A percentile compares a stretch with the other conserved stretches of the same genome.
phyloP scores from a whole-genome alignment of 2,888 invertebrate genomes.

The Erebia palarica region DNA sequence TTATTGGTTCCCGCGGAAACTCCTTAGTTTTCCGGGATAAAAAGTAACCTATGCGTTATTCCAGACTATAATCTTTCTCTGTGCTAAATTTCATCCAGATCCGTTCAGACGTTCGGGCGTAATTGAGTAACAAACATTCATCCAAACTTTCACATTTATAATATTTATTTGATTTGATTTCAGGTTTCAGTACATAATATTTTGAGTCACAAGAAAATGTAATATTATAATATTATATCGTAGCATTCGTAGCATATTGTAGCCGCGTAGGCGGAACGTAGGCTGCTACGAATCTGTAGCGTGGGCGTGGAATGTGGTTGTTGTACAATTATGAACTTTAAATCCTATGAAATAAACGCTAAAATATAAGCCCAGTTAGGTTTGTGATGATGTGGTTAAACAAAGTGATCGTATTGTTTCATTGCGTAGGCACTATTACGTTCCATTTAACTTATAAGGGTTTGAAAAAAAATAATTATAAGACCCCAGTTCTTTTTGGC shows the following conservation, averaged over 20 bases:
- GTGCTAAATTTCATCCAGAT: too few relatives aligned
- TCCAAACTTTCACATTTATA: too few relatives aligned
- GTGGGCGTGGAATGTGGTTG: background rate
- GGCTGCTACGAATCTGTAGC: slow-evolving; percentile 16
- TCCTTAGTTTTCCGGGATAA: too few relatives aligned
- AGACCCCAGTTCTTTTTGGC: too few relatives aligned
- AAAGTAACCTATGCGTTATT: too few relatives aligned
- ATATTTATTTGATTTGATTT: too few relatives aligned
- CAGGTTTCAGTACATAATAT: too few relatives aligned
- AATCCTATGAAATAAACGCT: background rate
- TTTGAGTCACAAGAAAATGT: background rate
- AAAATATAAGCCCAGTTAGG: background rate
- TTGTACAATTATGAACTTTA: background rate
- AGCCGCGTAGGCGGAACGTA: slow-evolving; percentile 31
- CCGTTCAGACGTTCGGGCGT: too few relatives aligned
- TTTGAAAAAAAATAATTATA: background rate
- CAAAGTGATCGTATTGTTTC: background rate
- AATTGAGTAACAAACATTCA: too few relatives aligned
- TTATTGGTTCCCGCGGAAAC: too few relatives aligned
- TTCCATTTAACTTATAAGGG: background rate
- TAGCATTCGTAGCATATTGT: slow-evolving; percentile 16
- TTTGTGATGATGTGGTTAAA: background rate
- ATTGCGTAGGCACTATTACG: background rate
- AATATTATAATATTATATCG: background rate
- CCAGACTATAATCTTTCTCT: too few relatives aligned